Base-by-base conservation (phyloP, 2,797 vertebrate genomes). In the Danio choprae region DNA sequence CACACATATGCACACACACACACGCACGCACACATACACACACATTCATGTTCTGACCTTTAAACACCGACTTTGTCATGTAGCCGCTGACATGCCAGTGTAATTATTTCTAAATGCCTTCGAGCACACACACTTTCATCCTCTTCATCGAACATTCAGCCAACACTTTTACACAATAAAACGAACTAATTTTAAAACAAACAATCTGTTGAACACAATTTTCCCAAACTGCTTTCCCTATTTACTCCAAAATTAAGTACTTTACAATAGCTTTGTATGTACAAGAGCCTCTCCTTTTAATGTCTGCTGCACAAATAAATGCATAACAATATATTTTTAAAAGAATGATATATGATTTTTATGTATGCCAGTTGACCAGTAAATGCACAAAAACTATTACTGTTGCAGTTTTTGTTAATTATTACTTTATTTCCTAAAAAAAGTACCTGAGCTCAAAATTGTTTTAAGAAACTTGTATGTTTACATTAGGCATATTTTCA, bases 51-150 rank as follows among this genome's bases (percentile, higher is more conserved):
- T 43, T 18, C 46, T 16, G 68, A 50, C 59, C 74, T 81, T 81
- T 77, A 72, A 81, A 71, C 36, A 41, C 29, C 50, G 59, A 71
- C 48, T 48, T 62, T 40, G 64, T 64, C 58, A 77, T 36, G 12
- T 70, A 41, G 72, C 36, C 50, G 48, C 44, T 59, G 72, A 62
- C 44, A 48, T 20, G 11, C 58, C 72, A 74, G 22, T 50, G 72
- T n/a, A 62, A 20, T 63, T 50, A 36, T 59, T 59, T 74, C 55
- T 59, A 15, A 50, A 40, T 0, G 16, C 53, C 20, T 73, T 7
- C 4, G 5, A 64, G 40, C 62, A 41, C 16, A 59, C 36, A 20
- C 46, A 16, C 50, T 9, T 38, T 22, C 18, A 20, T 16, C 38
- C 38, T 3, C 11, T 20, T 65, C 63, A 46, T 46, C 18, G 12